Base-by-base conservation (phyloP, 2,888 invertebrate species). In the Cantharis rufa region DNA sequence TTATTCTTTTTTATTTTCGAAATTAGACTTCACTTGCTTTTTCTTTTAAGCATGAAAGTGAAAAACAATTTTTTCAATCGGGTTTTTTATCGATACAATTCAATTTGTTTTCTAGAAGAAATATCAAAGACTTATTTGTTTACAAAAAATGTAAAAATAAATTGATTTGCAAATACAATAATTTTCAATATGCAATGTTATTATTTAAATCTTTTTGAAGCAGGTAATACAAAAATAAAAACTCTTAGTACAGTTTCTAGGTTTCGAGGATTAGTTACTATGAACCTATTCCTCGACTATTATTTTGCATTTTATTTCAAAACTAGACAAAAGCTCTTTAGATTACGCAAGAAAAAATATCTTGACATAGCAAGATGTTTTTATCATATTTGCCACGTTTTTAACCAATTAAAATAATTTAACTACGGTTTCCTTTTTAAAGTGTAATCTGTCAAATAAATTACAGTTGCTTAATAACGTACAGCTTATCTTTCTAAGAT, bases 401-500 rank as follows among this genome's bases (percentile, higher is more conserved):
- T 66, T 66, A 66, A 66, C 64, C 21, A 66, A 66, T 66, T 18
- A 66, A 66, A 66, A 66, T 66, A 66, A 66, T 70, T 70, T 48
- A 70, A 70, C 61, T 70, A 48, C 61, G n/a, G 61, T 21, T 48
- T 61, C 32, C 64, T 27, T 71, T 63, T 32, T 64, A 71, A 64
- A 71, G 63, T 71, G 63, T 71, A 71, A 63, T 62, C 63, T 28
- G 24, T 28, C 32, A 71, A 71, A 71, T 71, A 71, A 71, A 71
- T 71, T 71, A 64, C 63, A 71, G 63, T 71, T 63, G 64, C 71
- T 27, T 71, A 71, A 71, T 71, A 71, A 71, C 63, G 71, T 71
- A 71, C 63, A 64, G 64, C 71, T 63, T 71, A 71, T 71, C 71
- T 71, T 71, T 71, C 32, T 62, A 71, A 71, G 63, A 71, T 28